Evolutionary conservation across 2,888 invertebrate genomes (phyloP), one percentile per base, ranked within the genome.

Genomic region (Bursaphelenchus okinawaensis): DNA sequence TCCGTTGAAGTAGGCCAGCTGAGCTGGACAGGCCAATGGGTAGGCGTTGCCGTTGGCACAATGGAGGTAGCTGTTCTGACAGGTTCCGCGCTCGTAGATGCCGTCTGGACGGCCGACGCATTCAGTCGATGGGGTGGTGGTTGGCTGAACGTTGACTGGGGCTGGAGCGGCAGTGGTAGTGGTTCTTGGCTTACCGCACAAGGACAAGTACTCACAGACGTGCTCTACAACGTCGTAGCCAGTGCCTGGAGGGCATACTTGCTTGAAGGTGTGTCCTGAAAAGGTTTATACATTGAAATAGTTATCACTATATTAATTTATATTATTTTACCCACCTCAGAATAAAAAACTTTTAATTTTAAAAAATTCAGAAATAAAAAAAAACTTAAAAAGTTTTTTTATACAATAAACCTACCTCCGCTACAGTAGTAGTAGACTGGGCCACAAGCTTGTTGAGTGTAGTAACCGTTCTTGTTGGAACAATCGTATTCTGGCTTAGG

Each of bases 91-190:
- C 7, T 68, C 68, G 67, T 75, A 75, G 62, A 68, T 71, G 0
- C 77, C 76, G 63, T 76, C 73, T 0, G 61, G n/a, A 56, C 70
- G 73, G 65, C 72, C 75, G 16, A 27, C 20, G 52, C 76, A 77
- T 40, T 61, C 52, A 40, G 54, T 26, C 2, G 51, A 64, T 59
- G 64, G 65, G 16, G 62, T 19, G 2, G 62, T 19, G 22, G 55
- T 62, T 19, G 62, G 27, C 19, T 27, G 24, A 19, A 27, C 54
- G 24, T 54, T 24, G 4, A 27, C 54, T 24, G 54, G 54, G 24
- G 27, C 24, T 54, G 54, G 54, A 24, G 27, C 26, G 16, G 6
- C 54, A 40, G 40, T 40, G 16, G 40, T 40, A 4, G 40, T 40
- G 3, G 40, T 40, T n/a, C n/a, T 40, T 12, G 40, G 40, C 40